Percentiles rank a stretch among this genome's conserved stretches.
Evolutionary conservation across 2,113 vertebrate species (phyloP).

Genomic region (Hiodon tergisus): DNA sequence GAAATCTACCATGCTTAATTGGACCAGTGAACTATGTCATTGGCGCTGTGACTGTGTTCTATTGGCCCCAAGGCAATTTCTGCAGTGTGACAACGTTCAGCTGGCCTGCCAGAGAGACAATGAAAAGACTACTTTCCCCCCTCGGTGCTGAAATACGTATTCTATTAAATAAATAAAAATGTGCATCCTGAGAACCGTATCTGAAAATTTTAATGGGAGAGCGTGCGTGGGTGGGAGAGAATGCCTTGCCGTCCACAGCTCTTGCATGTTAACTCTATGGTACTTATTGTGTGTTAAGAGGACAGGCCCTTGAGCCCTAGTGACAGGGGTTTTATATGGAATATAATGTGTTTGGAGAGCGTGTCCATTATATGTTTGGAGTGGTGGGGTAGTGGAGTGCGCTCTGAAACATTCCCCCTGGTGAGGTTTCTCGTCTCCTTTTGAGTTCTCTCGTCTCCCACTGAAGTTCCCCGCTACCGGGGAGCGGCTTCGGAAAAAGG

Average conservation of each 20-base stretch:
- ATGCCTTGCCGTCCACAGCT: slow-evolving; percentile 43
- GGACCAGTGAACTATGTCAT: slow-evolving; percentile 71
- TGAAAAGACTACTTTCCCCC: neutral
- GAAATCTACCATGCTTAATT: slow-evolving; percentile 74
- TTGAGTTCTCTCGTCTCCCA: neutral
- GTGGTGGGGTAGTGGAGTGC: slow-evolving; percentile 49
- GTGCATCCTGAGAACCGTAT: neutral
- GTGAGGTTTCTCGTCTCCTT: too few relatives aligned
- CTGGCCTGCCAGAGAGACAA: neutral
- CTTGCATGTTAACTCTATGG: slow-evolving; percentile 46
- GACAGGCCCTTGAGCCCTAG: slow-evolving; percentile 44
- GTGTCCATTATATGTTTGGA: slow-evolving; percentile 49
- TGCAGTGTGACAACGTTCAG: slow-evolving; percentile 40
- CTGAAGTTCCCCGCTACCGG: slow-evolving; percentile 1
- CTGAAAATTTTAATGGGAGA: slow-evolving; percentile 25
- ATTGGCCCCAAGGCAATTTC: slow-evolving; percentile 52
- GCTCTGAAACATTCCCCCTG: slow-evolving; percentile 30
- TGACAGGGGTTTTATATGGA: slow-evolving; percentile 47
- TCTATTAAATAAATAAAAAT: neutral
- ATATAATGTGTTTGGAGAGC: slow-evolving; percentile 61
- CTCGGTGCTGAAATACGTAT: neutral
- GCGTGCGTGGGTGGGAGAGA: slow-evolving; percentile 39
- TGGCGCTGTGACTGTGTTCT: slow-evolving; percentile 53
- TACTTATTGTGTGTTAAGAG: slow-evolving; percentile 44
- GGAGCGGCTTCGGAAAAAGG: slow-evolving; percentile 10